Conservation (phyloP, 2,113 vertebrate species). For the Prietella phreatophila region DNA sequence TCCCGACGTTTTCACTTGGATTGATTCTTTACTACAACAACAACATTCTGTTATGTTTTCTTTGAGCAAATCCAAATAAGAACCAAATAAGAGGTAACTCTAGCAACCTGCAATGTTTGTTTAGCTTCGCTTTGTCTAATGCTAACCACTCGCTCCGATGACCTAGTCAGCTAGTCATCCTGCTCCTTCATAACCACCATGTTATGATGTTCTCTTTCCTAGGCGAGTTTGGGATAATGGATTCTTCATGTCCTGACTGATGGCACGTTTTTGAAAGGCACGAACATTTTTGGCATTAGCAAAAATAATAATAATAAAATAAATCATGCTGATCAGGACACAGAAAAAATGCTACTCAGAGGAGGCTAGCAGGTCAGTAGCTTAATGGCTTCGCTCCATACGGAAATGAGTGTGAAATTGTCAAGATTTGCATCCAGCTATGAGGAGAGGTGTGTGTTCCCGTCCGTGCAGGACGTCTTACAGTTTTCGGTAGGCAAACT, state of each 20-base stretch:
- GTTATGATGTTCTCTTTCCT: neutral
- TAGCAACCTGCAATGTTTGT: neutral
- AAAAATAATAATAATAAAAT: neutral
- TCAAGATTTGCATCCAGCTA: neutral
- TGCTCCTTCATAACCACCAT: neutral
- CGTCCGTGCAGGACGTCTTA: neutral
- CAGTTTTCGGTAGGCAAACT: neutral
- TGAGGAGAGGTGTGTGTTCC: neutral
- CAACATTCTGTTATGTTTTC: neutral
- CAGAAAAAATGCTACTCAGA: neutral
- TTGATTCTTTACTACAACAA: neutral
- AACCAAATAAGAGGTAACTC: neutral
- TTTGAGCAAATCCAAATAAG: neutral
- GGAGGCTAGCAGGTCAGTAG: neutral
- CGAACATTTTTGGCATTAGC: constrained; percentile 5
- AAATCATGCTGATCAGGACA: neutral
- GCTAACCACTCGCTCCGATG: neutral
- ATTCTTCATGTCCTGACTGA: neutral
- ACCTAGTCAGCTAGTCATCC: neutral
- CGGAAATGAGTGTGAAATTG: neutral
- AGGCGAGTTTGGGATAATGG: neutral
- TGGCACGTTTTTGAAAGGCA: constrained; percentile 1
- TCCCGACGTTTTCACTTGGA: neutral
- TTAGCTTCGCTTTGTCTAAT: neutral
- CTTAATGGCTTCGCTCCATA: neutral